Evolutionary conservation across 2,113 vertebrate species (phyloP).

Genomic region (Capra hircus): DNA sequence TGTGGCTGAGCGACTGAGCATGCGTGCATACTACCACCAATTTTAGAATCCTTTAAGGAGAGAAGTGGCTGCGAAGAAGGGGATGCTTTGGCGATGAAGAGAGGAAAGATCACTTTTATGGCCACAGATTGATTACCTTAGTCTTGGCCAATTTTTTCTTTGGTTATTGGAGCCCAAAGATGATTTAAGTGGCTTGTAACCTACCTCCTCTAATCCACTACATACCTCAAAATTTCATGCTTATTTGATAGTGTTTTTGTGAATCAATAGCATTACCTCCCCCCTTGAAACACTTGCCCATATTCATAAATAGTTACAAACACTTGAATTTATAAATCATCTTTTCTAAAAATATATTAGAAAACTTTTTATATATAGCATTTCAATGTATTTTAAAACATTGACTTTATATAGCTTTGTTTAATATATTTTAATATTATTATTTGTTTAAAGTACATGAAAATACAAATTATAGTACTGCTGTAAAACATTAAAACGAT

Average conservation of each 20-base stretch:
- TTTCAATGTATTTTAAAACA: neutral
- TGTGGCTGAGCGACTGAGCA: neutral
- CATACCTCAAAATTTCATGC: neutral
- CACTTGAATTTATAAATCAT: neutral
- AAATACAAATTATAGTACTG: neutral
- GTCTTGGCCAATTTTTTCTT: neutral
- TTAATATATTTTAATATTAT: neutral
- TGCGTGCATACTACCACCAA: neutral
- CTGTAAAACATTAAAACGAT: neutral
- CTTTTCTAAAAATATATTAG: neutral
- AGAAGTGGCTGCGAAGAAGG: neutral
- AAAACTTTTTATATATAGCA: neutral
- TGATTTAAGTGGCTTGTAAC: neutral
- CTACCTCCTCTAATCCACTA: neutral
- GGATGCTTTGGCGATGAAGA: neutral
- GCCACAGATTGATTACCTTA: neutral
- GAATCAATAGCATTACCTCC: neutral
- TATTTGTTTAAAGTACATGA: constrained; percentile 1
- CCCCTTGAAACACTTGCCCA: neutral
- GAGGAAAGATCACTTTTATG: neutral
- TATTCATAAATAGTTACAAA: constrained; percentile 6
- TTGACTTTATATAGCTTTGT: neutral
- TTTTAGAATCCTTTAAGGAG: neutral
- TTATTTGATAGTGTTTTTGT: neutral
- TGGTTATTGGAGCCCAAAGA: neutral